Evolutionary conservation across 1,140 invertebrate genomes (phyloP).

Genomic region (Berghia stephanieae): DNA sequence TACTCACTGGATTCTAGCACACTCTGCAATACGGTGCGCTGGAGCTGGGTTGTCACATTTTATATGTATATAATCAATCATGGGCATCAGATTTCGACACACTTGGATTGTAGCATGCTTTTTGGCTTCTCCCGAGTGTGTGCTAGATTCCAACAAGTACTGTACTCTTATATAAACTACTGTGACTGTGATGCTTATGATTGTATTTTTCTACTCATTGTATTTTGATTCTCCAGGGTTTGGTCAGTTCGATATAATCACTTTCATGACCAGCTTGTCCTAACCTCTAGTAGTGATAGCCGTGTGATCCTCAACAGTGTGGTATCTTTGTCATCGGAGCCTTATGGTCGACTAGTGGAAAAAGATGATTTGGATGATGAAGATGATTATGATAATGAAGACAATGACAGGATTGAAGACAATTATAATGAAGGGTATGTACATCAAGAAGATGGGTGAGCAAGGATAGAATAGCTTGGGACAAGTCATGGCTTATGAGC

Average conservation of each 20-base stretch:
- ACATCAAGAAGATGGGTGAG: conserved; percentile 49
- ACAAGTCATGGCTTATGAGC: no score
- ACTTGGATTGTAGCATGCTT: no score
- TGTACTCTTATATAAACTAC: no score
- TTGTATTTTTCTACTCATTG: no score
- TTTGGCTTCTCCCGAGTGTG: no score
- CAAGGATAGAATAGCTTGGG: background rate
- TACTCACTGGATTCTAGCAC: background rate
- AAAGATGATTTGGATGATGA: conserved; percentile 69
- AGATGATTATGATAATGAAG: no score
- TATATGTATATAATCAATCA: background rate
- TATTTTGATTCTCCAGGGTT: conserved; percentile 72
- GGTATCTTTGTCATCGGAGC: conserved; percentile 87
- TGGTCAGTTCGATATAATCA: conserved; percentile 94
- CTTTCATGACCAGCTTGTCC: conserved; percentile 95
- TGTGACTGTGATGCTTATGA: no score
- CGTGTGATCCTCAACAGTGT: conserved; percentile 87
- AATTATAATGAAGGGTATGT: no score
- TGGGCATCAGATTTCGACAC: no score
- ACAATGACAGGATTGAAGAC: no score
- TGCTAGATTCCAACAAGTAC: no score
- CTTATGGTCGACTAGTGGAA: conserved; percentile 72
- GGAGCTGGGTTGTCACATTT: background rate
- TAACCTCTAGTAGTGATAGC: conserved; percentile 94
- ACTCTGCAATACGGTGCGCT: no score